Evolutionary conservation across 2,888 invertebrate species (phyloP).

Genomic region (Carterocephalus palaemon): DNA sequence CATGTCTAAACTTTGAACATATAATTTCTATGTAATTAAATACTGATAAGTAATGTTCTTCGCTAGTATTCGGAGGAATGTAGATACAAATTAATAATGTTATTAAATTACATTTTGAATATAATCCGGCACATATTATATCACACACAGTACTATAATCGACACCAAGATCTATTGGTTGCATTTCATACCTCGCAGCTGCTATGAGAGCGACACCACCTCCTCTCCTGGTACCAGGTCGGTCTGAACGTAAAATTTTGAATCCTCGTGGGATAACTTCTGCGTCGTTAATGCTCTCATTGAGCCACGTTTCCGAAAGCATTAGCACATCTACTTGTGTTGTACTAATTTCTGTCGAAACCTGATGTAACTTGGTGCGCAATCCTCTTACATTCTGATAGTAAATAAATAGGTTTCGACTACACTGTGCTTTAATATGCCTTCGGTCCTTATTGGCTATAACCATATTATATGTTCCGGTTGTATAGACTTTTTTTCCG

Average conservation of each 20-base stretch:
- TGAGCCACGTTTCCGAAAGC: slow-evolving; percentile 1
- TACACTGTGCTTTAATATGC: too few species aligned
- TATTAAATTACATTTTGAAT: background rate
- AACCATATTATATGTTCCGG: slow-evolving; percentile 1
- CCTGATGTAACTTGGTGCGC: background rate
- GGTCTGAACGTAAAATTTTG: background rate
- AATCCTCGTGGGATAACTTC: slow-evolving; percentile 1
- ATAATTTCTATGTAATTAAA: background rate
- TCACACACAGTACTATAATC: background rate
- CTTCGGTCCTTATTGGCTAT: slow-evolving; percentile 4
- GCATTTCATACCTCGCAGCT: background rate
- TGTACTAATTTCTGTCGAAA: background rate
- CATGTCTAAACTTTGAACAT: background rate
- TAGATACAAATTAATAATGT: slow-evolving; percentile 1
- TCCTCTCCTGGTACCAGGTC: background rate
- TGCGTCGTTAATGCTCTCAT: slow-evolving; percentile 1
- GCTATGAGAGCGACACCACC: slow-evolving; percentile 5
- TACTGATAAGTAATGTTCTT: background rate
- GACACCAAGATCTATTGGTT: background rate
- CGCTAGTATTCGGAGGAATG: slow-evolving; percentile 1
- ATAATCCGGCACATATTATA: background rate
- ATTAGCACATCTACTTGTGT: background rate
- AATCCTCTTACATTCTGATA: too few species aligned
- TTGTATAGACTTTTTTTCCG: background rate
- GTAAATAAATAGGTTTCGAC: too few species aligned